phyloP scores from a whole-genome alignment of 1,140 invertebrate species.

The Scaptomyza pallida region DNA sequence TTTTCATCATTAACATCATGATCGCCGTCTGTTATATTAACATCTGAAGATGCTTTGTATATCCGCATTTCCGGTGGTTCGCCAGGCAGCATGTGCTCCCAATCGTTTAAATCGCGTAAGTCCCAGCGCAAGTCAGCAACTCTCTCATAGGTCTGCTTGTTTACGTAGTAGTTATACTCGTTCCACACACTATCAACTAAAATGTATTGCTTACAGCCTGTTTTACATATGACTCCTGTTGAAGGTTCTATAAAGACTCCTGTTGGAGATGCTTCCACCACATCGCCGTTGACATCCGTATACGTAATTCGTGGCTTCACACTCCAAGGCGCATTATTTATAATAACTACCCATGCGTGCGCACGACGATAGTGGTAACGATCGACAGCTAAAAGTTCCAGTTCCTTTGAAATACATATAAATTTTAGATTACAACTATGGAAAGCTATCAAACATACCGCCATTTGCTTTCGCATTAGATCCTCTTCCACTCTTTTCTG shows the following conservation, averaged over 20 bases:
- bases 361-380: conserved; percentile 89
- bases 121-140: conserved; percentile 86
- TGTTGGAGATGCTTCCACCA: conserved; percentile 52
- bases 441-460: conserved; percentile 34
- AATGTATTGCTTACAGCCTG: conserved; percentile 88
- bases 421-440: not conserved
- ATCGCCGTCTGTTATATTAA: conserved; percentile 68
- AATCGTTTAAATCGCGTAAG: conserved; percentile 86
- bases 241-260: conserved; percentile 93
- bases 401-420: conserved; percentile 84
- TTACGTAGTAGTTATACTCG: conserved; percentile 93
- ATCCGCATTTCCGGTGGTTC: conserved; percentile 85
- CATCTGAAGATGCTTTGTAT: conserved; percentile 77
- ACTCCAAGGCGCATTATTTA: conserved; percentile 84
- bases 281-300: conserved; percentile 68
- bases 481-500: conserved; percentile 53
- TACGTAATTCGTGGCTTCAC: conserved; percentile 66
- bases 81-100: conserved; percentile 89
- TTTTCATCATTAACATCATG: conserved; percentile 86
- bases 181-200: conserved; percentile 94
- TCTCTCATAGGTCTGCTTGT: conserved; percentile 86
- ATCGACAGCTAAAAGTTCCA: conserved; percentile 89
- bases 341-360: conserved; percentile 93
- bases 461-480: conserved; percentile 52
- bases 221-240: conserved; percentile 87